Evolutionary conservation across 92 coral and sea anemone genomes (phyloP).

Genomic region (Actinostola sp.): DNA sequence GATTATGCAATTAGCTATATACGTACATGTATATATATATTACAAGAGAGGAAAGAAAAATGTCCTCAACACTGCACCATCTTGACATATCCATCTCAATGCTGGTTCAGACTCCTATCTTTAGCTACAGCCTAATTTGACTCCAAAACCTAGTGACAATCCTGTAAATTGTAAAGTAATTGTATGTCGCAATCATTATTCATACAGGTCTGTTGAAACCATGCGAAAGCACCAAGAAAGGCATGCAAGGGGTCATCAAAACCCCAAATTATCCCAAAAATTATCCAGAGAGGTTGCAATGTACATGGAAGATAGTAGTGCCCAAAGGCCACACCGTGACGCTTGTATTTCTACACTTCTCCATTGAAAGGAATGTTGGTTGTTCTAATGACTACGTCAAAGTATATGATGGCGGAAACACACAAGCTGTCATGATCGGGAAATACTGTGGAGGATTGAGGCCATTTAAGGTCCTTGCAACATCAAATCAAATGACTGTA

Average conservation of each 20-base stretch:
- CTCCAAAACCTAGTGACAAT: too few relatives aligned
- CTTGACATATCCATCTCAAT: too few relatives aligned
- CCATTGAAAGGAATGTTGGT: constrained; percentile 49
- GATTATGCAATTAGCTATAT: too few relatives aligned
- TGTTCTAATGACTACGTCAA: constrained; percentile 64
- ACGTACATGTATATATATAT: too few relatives aligned
- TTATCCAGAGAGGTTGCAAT: constrained; percentile 57
- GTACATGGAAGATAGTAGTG: constrained; percentile 82
- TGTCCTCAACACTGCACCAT: too few relatives aligned
- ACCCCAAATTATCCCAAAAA: constrained; percentile 75
- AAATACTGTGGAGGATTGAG: constrained; percentile 64
- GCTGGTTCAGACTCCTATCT: too few relatives aligned
- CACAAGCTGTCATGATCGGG: constrained; percentile 54
- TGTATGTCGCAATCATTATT: too few relatives aligned
- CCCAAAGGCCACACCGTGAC: constrained; percentile 63
- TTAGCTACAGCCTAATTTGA: too few relatives aligned
- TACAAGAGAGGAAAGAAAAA: too few relatives aligned
- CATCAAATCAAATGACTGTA: constrained; percentile 58
- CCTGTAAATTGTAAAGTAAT: too few relatives aligned
- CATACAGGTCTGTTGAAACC: background rate
- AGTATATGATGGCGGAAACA: constrained; percentile 74
- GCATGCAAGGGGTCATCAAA: constrained; percentile 54
- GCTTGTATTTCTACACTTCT: constrained; percentile 60
- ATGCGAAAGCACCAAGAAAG: constrained; percentile 20
- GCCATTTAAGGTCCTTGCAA: constrained; percentile 62